Base-by-base conservation (phyloP, 2,797 vertebrate species). In the Cottoperca gobio region DNA sequence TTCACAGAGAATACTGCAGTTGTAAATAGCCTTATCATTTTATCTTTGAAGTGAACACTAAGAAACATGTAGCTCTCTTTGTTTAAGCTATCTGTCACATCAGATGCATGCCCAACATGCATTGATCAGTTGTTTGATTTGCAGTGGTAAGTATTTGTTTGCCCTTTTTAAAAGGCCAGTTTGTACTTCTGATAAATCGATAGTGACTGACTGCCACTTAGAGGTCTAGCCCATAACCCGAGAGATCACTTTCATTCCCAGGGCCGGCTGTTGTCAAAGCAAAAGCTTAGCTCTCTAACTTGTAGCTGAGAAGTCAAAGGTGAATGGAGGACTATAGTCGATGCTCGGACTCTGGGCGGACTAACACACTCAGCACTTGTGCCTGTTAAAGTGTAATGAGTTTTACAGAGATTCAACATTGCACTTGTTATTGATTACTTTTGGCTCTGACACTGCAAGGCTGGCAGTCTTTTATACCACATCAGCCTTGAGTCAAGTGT, bases 381-480 rank as follows among this genome's bases (percentile, higher is more conserved):
- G 65, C 28, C 84, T 83, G 76, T 88, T 88, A 79, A 89, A 88
- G 70, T 84, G 73, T 87, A 90, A 89, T 87, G 70, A 79, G 70
- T 85, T 89, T 79, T 84, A 81, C 65, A 78, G 59, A 73, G 82
- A 85, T 80, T 73, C 72, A 70, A 70, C 82, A 58, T 73, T 81
- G 77, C 54, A 52, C 76, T 87, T 71, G 52, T 70, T 81, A 88
- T 86, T 80, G 84, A 88, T 82, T 82, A 40, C 64, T 59, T 53
- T 77, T 83, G 76, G 69, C 59, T 66, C 73, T 59, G 72, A 87
- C 73, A 53, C 70, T 75, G 82, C 86, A 79, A 73, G 40, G 52
- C 63, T 53, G 45, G 67, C 64, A 35, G 35, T 78, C 49, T 85
- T 85, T 86, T 76, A 35, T 10, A 67, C 72, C 14, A 12, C 45